Base-by-base conservation (phyloP, 1,140 invertebrate species). In the Stegodyphus mimosarum region DNA sequence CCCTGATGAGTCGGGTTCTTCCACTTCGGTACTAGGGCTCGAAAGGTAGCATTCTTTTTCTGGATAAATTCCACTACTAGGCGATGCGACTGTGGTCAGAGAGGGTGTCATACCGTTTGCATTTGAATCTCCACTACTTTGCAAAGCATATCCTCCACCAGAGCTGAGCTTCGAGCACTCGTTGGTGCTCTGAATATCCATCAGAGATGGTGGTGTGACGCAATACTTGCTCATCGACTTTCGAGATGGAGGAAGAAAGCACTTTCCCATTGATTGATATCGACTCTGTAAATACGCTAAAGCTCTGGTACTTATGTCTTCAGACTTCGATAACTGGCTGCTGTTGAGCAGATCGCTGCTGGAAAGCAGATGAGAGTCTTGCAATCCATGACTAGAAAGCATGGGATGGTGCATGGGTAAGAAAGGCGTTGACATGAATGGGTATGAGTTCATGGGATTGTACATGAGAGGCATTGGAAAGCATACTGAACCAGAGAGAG, bases 381-480 rank as follows among this genome's bases (percentile, higher is more conserved):
- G 81, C 5, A 74, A 60, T 13, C 51, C 70, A 49, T 86, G 85
- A 10, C 64, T 60, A 5, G 77, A 75, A 7, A 86, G 48, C 76
- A 79, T 80, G 51, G 77, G 77, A 10, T 86, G 85, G 50, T 69
- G 74, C 17, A 77, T 49, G 6, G 72, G 77, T 50, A 80, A 18
- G 52, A 74, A 74, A 6, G 77, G 71, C 4, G 60, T 18, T 6
- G 85, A 70, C n/a, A 78, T 64, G n/a, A 86, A 86, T 7, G 76
- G 77, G 18, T 86, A 86, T 2, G 85, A 86, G 72, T 86, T 86
- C 71, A 86, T 86, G 71, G 76, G 85, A 52, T 80, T 86, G 77
- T 86, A 86, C 71, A 86, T 85, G 69, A 81, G 33, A 5, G 76
- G 85, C 63, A 86, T 79, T 15, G 85, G 85, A n/a, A 80, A 86